phyloP scores from a whole-genome alignment of 2,113 vertebrate genomes.

The Varanus komodoensis region DNA sequence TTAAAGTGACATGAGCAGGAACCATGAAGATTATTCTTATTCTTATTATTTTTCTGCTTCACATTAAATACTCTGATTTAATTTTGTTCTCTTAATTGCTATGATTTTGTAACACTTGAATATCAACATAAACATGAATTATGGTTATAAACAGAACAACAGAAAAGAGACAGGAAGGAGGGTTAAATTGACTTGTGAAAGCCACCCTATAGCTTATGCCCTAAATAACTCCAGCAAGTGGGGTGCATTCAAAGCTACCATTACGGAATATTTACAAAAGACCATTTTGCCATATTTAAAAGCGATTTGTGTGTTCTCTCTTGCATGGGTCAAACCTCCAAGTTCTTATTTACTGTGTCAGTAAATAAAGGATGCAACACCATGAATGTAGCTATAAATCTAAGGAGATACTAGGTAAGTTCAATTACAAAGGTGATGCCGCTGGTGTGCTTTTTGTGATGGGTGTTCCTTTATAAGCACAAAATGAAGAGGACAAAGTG shows the following conservation, averaged over 20 bases:
- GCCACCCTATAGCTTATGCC: neutral
- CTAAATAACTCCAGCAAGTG: conserved; percentile 18
- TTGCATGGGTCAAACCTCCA: neutral
- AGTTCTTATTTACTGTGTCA: conserved; percentile 23
- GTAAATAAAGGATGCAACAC: conserved; percentile 7
- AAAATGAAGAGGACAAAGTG: neutral
- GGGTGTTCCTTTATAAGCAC: neutral
- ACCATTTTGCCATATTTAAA: conserved; percentile 40
- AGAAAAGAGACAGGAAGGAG: neutral
- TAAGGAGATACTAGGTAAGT: neutral
- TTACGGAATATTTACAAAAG: conserved; percentile 24
- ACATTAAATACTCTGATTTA: neutral
- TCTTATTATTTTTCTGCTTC: neutral
- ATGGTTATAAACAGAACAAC: neutral
- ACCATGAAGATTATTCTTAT: neutral
- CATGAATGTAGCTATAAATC: neutral
- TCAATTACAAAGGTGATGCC: neutral
- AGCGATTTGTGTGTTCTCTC: conserved; percentile 42
- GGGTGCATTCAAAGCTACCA: conserved; percentile 18
- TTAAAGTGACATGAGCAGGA: neutral
- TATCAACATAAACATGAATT: neutral
- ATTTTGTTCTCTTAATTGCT: neutral
- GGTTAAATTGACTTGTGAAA: neutral
- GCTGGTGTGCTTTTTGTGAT: neutral
- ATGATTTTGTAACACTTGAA: neutral